Evolutionary conservation across 2,113 vertebrate genomes (phyloP).

Genomic region (Emydocephalus ijimae): DNA sequence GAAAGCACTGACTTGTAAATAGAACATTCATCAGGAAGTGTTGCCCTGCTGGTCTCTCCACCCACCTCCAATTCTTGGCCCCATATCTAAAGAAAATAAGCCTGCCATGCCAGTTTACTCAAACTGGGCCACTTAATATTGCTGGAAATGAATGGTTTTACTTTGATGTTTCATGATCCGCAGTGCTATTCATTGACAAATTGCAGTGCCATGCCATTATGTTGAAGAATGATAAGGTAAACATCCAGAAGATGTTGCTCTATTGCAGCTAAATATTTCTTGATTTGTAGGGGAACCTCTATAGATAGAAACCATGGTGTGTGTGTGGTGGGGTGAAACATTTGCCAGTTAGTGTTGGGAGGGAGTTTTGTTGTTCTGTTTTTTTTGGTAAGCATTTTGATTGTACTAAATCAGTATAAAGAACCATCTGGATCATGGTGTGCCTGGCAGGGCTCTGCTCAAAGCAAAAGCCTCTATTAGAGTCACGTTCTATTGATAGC

Average conservation of each 20-base stretch:
- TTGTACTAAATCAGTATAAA: slow-evolving; percentile 8
- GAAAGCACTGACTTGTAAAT: background rate
- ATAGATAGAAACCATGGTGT: background rate
- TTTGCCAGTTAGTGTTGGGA: slow-evolving; percentile 14
- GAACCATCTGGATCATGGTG: background rate
- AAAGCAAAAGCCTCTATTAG: slow-evolving; percentile 20
- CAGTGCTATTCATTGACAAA: slow-evolving; percentile 29
- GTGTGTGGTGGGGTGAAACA: background rate
- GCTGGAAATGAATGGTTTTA: background rate
- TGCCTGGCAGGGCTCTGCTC: background rate
- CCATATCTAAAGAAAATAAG: background rate
- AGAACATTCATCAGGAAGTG: slow-evolving; percentile 21
- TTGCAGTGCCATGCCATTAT: slow-evolving; percentile 30
- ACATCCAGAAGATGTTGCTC: background rate
- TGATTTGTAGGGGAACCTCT: slow-evolving; percentile 7
- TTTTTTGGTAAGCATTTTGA: background rate
- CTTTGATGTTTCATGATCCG: slow-evolving; percentile 2
- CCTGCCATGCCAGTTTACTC: background rate
- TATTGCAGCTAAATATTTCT: slow-evolving; percentile 26
- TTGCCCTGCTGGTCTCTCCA: background rate
- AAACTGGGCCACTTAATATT: slow-evolving; percentile 23
- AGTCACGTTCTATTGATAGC: slow-evolving; percentile 7
- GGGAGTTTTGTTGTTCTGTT: background rate
- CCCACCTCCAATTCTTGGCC: slow-evolving; percentile 2
- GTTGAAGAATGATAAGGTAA: slow-evolving; percentile 2